phyloP scores from a whole-genome alignment of 2,888 invertebrate genomes.

The Lottia scabra region DNA sequence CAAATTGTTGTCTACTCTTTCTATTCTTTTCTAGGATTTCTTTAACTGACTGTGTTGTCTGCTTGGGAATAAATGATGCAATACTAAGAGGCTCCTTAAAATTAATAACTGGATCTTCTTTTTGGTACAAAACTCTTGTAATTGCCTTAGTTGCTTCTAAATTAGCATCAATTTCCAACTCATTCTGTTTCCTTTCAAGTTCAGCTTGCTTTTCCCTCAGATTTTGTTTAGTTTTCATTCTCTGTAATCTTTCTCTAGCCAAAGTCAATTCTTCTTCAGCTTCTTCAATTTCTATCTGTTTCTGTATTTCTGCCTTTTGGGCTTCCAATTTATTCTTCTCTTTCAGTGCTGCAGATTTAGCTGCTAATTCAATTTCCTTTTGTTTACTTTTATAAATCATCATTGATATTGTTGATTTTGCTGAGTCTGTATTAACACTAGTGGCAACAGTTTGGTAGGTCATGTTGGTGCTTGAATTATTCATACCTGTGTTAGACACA shows the following conservation, averaged over 20 bases:
- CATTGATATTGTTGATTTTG: too few species aligned
- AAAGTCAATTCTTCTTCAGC: neutral
- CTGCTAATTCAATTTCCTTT: too few species aligned
- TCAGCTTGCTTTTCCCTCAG: neutral
- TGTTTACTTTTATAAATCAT: too few species aligned
- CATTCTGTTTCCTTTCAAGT: neutral
- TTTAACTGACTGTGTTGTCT: too few species aligned
- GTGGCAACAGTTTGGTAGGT: too few species aligned
- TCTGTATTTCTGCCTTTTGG: neutral
- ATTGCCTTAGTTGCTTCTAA: neutral
- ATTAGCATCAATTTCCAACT: neutral
- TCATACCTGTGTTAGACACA: too few species aligned
- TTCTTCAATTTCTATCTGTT: neutral
- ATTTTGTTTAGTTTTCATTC: neutral
- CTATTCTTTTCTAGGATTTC: neutral
- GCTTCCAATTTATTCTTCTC: neutral
- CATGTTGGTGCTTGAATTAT: too few species aligned
- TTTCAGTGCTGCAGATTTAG: neutral
- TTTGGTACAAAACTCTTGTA: neutral
- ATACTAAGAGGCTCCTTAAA: neutral
- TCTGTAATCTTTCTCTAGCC: neutral
- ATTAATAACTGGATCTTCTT: neutral
- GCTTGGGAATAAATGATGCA: too few species aligned
- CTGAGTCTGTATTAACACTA: too few species aligned
- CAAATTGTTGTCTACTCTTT: too few species aligned